These are phyloP conservation scores for Lepidocyrtinus sp. DNA, from an alignment of 2,888 invertebrate species.

Conservation along the genomic window DNA sequence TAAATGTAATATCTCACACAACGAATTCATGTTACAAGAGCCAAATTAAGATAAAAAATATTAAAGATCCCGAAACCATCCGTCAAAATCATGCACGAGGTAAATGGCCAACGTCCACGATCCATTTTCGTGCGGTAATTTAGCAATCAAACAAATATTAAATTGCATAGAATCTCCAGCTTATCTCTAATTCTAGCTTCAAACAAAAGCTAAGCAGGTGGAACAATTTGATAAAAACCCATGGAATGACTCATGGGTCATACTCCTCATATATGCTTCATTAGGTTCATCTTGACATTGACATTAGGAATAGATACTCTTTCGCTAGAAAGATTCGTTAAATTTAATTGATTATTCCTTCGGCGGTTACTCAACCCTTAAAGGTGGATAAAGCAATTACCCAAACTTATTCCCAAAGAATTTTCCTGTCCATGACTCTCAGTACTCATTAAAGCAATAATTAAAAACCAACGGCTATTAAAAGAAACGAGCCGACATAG, in stretches of 20 bases:
- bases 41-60: background rate
- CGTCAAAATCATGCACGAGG: background rate
- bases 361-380: no score
- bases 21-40: background rate
- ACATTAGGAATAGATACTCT: no score
- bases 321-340: no score
- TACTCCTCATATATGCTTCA: background rate
- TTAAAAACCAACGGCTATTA: no score
- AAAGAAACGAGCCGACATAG: no score
- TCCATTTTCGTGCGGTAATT: background rate
- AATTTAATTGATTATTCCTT: no score
- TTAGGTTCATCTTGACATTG: no score
- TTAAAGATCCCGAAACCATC: background rate
- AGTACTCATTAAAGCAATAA: background rate
- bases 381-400: no score
- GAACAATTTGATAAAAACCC: background rate
- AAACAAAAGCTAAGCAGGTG: background rate
- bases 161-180: background rate
- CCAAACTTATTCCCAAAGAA: background rate
- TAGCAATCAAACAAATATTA: no score
- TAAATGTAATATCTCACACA: no score
- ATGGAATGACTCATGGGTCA: background rate
- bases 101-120: no score
- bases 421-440: background rate
- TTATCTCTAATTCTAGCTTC: background rate